Percentiles rank a stretch among this genome's conserved stretches.
Evolutionary conservation across 2,888 invertebrate genomes (phyloP).

Genomic region (Drosophila tanythrix): DNA sequence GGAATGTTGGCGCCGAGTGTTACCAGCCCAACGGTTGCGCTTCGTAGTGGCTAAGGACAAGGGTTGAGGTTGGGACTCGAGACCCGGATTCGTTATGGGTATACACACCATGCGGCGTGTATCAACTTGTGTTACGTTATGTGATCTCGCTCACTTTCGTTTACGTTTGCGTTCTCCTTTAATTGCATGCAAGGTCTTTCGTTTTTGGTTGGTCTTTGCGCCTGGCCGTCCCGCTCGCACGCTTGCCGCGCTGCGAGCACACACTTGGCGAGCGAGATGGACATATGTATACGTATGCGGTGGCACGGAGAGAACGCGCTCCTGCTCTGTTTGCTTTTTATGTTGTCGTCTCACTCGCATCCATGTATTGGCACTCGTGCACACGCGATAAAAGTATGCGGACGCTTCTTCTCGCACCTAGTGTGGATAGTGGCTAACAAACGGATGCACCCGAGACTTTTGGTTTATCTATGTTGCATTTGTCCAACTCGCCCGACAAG

Average conservation of each 20-base stretch:
- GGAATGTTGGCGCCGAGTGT: neutral
- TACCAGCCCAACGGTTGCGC: neutral
- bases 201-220: conserved; percentile 9
- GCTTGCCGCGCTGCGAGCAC: conserved; percentile 28
- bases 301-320: conserved; percentile 35
- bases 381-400: conserved; percentile 60
- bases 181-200: conserved; percentile 6
- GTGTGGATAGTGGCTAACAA: conserved; percentile 41
- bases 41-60: neutral
- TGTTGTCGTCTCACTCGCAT: conserved; percentile 58
- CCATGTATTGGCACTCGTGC: conserved; percentile 46
- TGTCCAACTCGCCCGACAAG: conserved; percentile 39
- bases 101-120: conserved; percentile 22
- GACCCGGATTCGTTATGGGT: conserved; percentile 24
- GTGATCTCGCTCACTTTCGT: neutral
- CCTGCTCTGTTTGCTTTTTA: conserved; percentile 16
- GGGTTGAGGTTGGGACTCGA: conserved; percentile 18
- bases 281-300: conserved; percentile 12
- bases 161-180: conserved; percentile 17
- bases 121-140: conserved; percentile 16
- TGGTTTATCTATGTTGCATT: conserved; percentile 18
- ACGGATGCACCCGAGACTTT: conserved; percentile 26
- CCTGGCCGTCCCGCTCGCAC: conserved; percentile 25
- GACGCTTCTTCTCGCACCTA: conserved; percentile 52
- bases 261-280: conserved; percentile 44